A percentile compares a stretch with the other conserved stretches of the same genome.
Evolutionary conservation across 2,113 vertebrate species (phyloP).

Genomic region (Budorcas taxicolor): DNA sequence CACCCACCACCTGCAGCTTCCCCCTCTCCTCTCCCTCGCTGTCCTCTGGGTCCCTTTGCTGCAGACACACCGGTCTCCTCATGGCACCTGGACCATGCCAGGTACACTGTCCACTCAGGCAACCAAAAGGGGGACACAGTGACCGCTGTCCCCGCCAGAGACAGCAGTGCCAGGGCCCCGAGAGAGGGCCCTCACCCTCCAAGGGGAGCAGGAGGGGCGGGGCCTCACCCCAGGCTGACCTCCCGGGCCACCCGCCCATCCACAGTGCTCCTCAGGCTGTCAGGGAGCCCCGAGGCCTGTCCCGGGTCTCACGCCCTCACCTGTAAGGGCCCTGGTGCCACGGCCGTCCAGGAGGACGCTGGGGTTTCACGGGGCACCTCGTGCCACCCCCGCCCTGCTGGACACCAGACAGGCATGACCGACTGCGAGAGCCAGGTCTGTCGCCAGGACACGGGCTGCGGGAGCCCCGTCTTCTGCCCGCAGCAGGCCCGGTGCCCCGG

Average conservation of each 20-base stretch:
- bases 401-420: background rate
- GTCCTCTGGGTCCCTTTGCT: background rate
- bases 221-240: background rate
- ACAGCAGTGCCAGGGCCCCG: background rate
- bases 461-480: background rate
- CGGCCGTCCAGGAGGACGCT: background rate
- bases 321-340: background rate
- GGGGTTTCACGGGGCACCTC: background rate
- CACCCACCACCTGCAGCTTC: rapidly evolving
- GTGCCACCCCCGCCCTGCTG: rapidly evolving
- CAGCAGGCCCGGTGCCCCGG: background rate
- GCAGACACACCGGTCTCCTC: too few species aligned
- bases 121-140: background rate
- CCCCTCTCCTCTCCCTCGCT: background rate
- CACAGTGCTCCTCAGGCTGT: background rate
- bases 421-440: rapidly evolving
- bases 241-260: rapidly evolving
- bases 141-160: background rate
- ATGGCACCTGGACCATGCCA: background rate
- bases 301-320: rapidly evolving
- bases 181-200: background rate
- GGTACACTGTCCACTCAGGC: background rate
- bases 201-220: background rate
- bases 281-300: background rate
- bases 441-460: rapidly evolving